Evolutionary conservation across 2,888 invertebrate genomes (phyloP), one percentile per base, ranked within the genome.

Genomic region (Netelia fuscicornis): DNA sequence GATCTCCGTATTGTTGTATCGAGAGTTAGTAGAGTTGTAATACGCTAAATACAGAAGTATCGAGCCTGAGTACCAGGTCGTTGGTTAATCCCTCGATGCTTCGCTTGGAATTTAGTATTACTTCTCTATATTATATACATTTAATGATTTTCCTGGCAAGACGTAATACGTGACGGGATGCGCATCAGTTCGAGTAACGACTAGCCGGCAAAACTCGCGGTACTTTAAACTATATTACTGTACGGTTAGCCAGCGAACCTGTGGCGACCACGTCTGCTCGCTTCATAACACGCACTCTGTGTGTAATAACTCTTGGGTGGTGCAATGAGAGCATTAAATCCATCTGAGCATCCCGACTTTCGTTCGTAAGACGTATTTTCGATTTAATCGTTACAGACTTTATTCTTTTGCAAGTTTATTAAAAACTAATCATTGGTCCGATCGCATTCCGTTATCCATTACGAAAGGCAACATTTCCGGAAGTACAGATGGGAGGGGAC

Each of bases 21-120:
- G 70, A 71, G 70, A 79, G 52, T 79, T 71, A 23, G 79, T 56
- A 20, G 44, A 65, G 72, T 72, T 80, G 64, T 30, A 80, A 72
- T 58, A 58, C 58, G 2, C 9, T 58, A 58, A 20, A 44, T 56
- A 79, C 56, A 23, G 52, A 42, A 79, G 79, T 71, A 71, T 79
- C 79, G 17, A 48, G 62, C 37, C 58, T 58, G 44, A 60, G 62
- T 68, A 77, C 77, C 77, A 62, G 62, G 70, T 30, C 52, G 20
- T 60, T 78, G 30, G 37, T 48, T 48, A 48, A 48, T 58, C 20
- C 20, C 20, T 77, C 68, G 77, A 52, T 54, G 77, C 74, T 74
- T 81, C 70, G 58, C 70, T 56, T 79, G 85, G 82, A 85, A 85
- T 82, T 85, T 72, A 85, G 70, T 79, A 71, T 85, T 75, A 78